Evolutionary conservation across 2,113 vertebrate species (phyloP), one percentile per base, ranked within the genome.

Genomic region (Hassar affinis): DNA sequence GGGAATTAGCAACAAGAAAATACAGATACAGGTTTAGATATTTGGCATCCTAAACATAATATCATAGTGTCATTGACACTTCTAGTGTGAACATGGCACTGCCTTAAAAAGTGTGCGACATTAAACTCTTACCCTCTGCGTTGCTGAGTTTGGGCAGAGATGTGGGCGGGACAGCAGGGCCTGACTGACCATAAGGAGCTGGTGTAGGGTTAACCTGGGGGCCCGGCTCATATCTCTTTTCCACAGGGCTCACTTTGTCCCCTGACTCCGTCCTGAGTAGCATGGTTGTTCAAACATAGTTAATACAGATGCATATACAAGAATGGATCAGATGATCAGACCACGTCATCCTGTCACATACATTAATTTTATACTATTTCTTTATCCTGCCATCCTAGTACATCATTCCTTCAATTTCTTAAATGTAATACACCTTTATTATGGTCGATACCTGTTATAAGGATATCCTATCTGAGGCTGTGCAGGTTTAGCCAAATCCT

Each of bases 201-300:
- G 96, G 88, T 4, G 94, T 93, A 1, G 95, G 94, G 49, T 95
- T 95, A 80, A 96, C 93, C 79, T 93, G 94, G 81, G 95, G 91
- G 64, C 93, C 42, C 0, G 95, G 91, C 38, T 99, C 97, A 17
- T 95, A 97, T 88, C 95, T 93, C 83, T 97, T 98, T 77, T 99
- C 98, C 72, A 92, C 94, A 45, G 92, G 93, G 83, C 94, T 95
- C n/a, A 95, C 89, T 86, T 96, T 96, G 74, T 98, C 96, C 76
- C 91, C 52, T 11, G 93, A 87, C 72, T 99, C 98, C 2, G 95
- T 95, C 94, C 97, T 94, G 82, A 64, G 83, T 47, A 14, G 51
- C n/a, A 59, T 3, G 38, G 17, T 25, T 30, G 57, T n/a, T 30
- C 0, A 75, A 80, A 51, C 8, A 15, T 30, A n/a, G 2, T 59